Evolutionary conservation across 2,888 invertebrate species (phyloP), one percentile per base, ranked within the genome.

Genomic region (Lysandra bellargus): DNA sequence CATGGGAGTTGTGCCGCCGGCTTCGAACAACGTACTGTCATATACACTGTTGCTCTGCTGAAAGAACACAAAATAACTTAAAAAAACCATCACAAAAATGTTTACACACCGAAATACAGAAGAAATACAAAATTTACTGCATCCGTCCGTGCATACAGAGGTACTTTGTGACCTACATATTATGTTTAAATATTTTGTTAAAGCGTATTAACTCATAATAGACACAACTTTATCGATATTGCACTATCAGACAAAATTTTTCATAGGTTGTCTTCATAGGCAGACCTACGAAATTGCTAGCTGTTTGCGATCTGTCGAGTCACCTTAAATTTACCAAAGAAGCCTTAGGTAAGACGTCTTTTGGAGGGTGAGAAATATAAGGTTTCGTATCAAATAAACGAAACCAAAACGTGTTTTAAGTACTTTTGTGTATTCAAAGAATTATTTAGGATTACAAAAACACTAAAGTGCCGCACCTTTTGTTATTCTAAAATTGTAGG

Each of bases 21-120:
- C 95, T 87, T 96, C 96, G 89, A 97, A 96, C 83, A 96, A 95
- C 80, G 97, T 97, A 86, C 96, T 96, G 90, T 97, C 96, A 87
- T 96, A 97, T 80, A 96, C 96, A 87, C 96, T 96, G 93, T 96
- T 96, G 85, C 96, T 96, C 96, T 96, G 93, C 90, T 91, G 85
- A 69, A 84, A 86, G 14, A 14, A 53, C 14, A 76, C 3, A 44
- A 1, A 12, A 23, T 17, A 6, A 44, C n/a, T 44, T n/a, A n/a
- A 4, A 37, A 33, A 4, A 5, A 14, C 14, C 40, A 37, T 37
- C 33, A 33, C 33, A 37, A 37, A 57, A 17, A n/a, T 60, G 17
- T 5, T 5, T 60, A 60, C 53, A 12, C 9, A 14, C 2, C 53
- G 49, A 49, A 49, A 49, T 3, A 37, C 4, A 37, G 6, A 40